A percentile compares a stretch with the other conserved stretches of the same genome.
Conservation (phyloP, 37 sponge, comb jelly and placozoan genomes). For the Chondrilla cf. caribensis region DNA sequence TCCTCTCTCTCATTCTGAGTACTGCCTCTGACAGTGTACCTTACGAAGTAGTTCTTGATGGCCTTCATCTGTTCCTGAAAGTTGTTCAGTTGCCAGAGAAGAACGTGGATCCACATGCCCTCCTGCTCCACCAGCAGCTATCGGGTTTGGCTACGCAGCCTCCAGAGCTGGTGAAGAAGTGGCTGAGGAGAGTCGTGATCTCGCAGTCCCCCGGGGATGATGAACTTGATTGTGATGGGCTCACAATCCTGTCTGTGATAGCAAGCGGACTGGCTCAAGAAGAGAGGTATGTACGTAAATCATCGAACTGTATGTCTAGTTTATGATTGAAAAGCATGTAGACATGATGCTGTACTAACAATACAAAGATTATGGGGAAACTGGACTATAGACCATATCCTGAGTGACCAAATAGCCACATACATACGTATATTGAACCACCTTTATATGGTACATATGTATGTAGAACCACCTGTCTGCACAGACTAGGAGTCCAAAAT, state of each 20-base stretch:
- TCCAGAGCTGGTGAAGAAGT: constrained; percentile 14
- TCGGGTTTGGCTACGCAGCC: background rate
- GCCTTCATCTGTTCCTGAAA: background rate
- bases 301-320: too few relatives aligned
- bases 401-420: too few relatives aligned
- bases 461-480: too few relatives aligned
- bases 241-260: constrained; percentile 19
- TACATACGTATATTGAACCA: too few relatives aligned
- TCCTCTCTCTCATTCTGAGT: constrained; percentile 3
- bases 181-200: constrained; percentile 53
- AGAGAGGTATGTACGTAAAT: constrained; percentile 40
- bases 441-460: too few relatives aligned
- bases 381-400: too few relatives aligned
- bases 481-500: too few relatives aligned
- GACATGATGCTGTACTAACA: too few relatives aligned
- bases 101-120: background rate
- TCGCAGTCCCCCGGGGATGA: constrained; percentile 24
- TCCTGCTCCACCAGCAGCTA: constrained; percentile 7
- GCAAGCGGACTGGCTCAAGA: constrained; percentile 38
- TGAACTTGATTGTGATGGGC: background rate
- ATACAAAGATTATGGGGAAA: too few relatives aligned
- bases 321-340: too few relatives aligned
- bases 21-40: constrained; percentile 12
- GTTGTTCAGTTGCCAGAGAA: constrained; percentile 8
- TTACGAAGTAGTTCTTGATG: background rate